Evolutionary conservation across 2,113 vertebrate species (phyloP), one percentile per base, ranked within the genome.

Genomic region (Nyctereutes procyonoides): DNA sequence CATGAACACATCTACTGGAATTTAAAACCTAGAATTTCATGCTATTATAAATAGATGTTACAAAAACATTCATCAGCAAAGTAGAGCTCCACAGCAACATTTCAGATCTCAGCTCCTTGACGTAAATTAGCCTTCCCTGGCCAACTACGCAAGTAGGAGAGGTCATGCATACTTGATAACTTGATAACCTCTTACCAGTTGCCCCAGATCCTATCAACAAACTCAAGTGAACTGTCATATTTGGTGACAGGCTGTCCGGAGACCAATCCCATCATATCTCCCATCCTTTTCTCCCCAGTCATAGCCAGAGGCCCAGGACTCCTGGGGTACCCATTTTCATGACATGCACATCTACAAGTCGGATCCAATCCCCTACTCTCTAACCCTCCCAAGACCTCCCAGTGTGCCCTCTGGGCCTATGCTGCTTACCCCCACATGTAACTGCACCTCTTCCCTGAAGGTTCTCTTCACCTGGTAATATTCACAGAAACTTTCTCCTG

Each of bases 1-100:
- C n/a, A 65, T 28, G 26, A 94, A 90, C 16, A 90, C 32, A 90
- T 73, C 53, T 88, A 48, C 1, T 81, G 58, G 58, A 38, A 92
- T 67, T 88, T 60, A 81, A 32, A 43, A 90, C 35, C 56, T 56
- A 65, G 26, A 90, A 90, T 32, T 79, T 8, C 13, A 5, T 65
- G 32, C 62, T 60, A 55, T 63, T 90, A 86, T 90, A 86, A 93
- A 60, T 4, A 86, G 30, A 92, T 8, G 5, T 67, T 30, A 80
- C 8, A 67, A 19, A 93, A 91, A 53, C 8, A 92, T 7, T 71
- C 19, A 80, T n/a, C 73, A 80, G 19, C 53, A 79, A 92, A 82
- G 38, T 3, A 65, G 8, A 94, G 62, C n/a, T 86, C 38, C 16
- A 60, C 32, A 63, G 80, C 24, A 90, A 69, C 24, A 88, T 63